Evolutionary conservation across 2,888 invertebrate genomes (phyloP).

Genomic region (Drosophila hamatofila): DNA sequence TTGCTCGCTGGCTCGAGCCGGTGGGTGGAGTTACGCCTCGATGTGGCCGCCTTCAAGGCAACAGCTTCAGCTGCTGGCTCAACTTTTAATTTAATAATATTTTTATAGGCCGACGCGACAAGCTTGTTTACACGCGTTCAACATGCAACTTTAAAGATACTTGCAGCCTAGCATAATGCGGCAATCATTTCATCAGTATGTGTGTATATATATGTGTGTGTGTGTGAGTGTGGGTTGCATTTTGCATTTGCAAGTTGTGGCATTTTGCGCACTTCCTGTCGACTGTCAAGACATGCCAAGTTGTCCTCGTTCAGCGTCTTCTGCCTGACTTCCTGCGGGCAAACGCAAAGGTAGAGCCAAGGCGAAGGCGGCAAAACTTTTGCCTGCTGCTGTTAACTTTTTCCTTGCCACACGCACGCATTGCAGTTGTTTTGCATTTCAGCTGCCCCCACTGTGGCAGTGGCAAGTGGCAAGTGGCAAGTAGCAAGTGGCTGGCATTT

Average conservation of each 20-base stretch:
- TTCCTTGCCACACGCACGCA: constrained; percentile 74
- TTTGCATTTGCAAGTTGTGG: constrained; percentile 72
- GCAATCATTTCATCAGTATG: constrained; percentile 36
- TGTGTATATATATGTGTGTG: constrained; percentile 14
- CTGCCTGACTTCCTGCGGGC: constrained; percentile 57
- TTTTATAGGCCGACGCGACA: constrained; percentile 79
- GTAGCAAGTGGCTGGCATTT: constrained; percentile 56
- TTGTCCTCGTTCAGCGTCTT: constrained; percentile 51
- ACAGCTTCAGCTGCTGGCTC: constrained; percentile 47
- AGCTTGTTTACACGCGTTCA: constrained; percentile 78
- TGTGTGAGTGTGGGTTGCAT: constrained; percentile 41
- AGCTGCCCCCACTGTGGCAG: constrained; percentile 37
- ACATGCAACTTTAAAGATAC: constrained; percentile 81
- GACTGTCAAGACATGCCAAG: constrained; percentile 71
- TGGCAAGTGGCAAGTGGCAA: constrained; percentile 46
- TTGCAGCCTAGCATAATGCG: constrained; percentile 56
- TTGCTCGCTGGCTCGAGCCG: constrained; percentile 41
- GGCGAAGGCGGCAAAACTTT: constrained; percentile 62
- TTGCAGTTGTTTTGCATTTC: constrained; percentile 78
- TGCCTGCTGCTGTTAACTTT: constrained; percentile 28
- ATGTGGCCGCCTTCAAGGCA: constrained; percentile 39
- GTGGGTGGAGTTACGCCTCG: constrained; percentile 77
- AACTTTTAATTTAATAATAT: constrained; percentile 81
- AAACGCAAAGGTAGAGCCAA: constrained; percentile 8
- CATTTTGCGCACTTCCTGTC: constrained; percentile 85